Evolutionary conservation across 2,888 invertebrate genomes (phyloP), one percentile per base, ranked within the genome.

Genomic region (Zelleria hepariella): DNA sequence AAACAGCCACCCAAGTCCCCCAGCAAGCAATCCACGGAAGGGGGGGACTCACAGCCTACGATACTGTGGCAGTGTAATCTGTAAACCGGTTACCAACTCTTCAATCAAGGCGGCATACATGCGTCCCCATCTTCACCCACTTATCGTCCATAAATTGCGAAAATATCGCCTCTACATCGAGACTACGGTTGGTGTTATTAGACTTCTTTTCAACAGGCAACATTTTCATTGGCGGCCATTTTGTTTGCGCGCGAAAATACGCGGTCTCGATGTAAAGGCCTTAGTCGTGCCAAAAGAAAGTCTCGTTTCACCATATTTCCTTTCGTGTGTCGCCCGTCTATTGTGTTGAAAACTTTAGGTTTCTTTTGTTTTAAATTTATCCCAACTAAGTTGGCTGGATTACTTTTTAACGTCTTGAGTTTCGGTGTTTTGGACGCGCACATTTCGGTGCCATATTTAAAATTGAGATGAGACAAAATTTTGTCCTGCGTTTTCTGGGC

Each of bases 11-110:
- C 87, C 92, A 92, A 92, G 91, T 93, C 92, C 92, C 93, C 92
- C 93, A 92, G 92, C 91, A 93, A 94, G 93, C 93, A 90, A 82
- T 80, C 86, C 87, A 86, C 83, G 85, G 91, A 88, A 86, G 92
- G 92, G 91, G 93, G 91, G 95, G 96, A 94, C 94, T 96, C 95
- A 95, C 96, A 95, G 94, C 96, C 95, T 96, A 96, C 95, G 96
- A 96, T 96, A 96, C 96, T 95, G 95, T 96, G 96, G 96, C 96
- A 96, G 96, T 96, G 95, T 96, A 96, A 96, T 92, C 92, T 96
- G 93, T 96, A 95, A 94, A 84, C 75, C 60, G 24, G 27, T 15
- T n/a, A 20, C 32, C 32, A 42, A n/a, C n/a, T 20, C 57, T 24
- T 23, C 15, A 54, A 20, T 26, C n/a, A 25, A 7, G 47, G 23